Percentiles rank a stretch among this genome's conserved stretches.
Conservation (phyloP, 2,797 vertebrate genomes). For the Sebastes oblongus region DNA sequence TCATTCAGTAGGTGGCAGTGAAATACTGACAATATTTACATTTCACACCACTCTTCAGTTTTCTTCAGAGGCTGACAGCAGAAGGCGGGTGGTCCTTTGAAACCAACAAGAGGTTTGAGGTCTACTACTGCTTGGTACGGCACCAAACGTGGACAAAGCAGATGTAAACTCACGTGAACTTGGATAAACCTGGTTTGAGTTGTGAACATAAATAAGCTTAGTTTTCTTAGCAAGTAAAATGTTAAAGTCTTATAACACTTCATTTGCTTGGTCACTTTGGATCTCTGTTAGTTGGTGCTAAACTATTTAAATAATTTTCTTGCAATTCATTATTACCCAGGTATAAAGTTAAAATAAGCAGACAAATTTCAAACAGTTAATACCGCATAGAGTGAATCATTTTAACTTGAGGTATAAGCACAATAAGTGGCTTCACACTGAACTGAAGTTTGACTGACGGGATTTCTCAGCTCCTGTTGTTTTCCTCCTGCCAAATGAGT, state of each 20-base stretch:
- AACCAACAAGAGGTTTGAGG: neutral
- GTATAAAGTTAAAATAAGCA: neutral
- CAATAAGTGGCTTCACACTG: neutral
- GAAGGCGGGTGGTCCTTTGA: neutral
- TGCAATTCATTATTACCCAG: neutral
- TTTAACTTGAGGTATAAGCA: neutral
- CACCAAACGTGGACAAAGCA: neutral
- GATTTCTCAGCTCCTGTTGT: neutral
- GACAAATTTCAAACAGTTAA: neutral
- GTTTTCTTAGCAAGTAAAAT: neutral
- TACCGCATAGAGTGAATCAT: too few species aligned
- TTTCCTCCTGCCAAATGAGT: neutral
- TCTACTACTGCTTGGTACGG: neutral
- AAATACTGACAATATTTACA: slow-evolving; percentile 9
- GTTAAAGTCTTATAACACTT: too few species aligned
- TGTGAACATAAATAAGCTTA: neutral
- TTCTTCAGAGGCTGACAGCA: neutral
- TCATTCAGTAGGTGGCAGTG: slow-evolving; percentile 41
- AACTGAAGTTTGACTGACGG: neutral
- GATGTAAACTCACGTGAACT: neutral
- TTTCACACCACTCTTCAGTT: neutral
- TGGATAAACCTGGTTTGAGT: neutral
- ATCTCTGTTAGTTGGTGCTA: neutral
- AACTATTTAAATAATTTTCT: neutral
- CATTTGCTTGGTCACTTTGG: neutral